phyloP scores from a whole-genome alignment of 2,113 vertebrate genomes.

The Recurvirostra avosetta region DNA sequence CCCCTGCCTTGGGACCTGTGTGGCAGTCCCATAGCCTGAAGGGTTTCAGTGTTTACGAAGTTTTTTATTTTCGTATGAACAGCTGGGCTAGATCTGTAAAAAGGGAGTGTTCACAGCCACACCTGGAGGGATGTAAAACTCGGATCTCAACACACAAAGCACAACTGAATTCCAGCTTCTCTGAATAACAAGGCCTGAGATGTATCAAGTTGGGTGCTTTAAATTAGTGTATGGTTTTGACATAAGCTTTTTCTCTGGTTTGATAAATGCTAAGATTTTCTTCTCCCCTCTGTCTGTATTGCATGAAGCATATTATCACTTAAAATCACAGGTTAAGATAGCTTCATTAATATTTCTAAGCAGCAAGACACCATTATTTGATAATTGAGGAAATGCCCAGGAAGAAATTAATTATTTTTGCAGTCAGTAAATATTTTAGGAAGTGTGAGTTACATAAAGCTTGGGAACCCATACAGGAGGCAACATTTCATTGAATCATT shows the following conservation, averaged over 20 bases:
- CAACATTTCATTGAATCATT: background rate
- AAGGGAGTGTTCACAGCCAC: background rate
- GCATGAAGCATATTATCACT: background rate
- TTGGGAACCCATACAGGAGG: background rate
- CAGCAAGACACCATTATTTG: background rate
- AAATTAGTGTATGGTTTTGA: background rate
- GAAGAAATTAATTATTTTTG: background rate
- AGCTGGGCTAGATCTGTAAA: background rate
- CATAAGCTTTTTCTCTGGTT: background rate
- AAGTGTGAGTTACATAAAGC: background rate
- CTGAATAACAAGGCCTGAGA: background rate
- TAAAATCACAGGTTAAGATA: background rate
- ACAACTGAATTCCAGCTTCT: background rate
- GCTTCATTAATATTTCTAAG: background rate
- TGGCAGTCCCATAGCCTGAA: background rate
- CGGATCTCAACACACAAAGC: background rate
- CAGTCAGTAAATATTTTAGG: background rate
- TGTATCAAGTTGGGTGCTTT: background rate
- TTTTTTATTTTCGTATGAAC: background rate
- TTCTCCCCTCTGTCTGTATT: background rate
- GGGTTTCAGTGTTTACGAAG: background rate
- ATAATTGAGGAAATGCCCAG: background rate
- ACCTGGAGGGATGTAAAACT: background rate
- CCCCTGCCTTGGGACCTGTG: background rate
- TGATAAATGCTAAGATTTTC: background rate